These are phyloP conservation scores for Sitobion miscanthi DNA, from an alignment of 1,140 invertebrate genomes.

Conservation along the genomic window DNA sequence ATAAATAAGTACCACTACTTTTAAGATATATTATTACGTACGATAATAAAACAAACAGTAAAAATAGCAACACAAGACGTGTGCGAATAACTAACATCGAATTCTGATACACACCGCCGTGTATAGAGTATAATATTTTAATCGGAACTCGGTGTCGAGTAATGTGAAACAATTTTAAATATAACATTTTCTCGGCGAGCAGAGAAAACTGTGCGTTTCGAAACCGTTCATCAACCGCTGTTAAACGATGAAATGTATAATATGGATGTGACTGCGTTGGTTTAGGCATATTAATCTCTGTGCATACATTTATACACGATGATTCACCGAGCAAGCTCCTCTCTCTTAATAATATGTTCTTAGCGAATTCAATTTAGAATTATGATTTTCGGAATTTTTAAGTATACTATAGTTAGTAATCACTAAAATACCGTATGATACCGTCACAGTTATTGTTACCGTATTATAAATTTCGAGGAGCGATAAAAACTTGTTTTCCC, in stretches of 20 bases:
- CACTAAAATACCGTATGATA: too few relatives aligned
- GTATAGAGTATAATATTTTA: not conserved
- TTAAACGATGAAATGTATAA: not conserved
- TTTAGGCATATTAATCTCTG: not conserved
- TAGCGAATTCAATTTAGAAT: not conserved
- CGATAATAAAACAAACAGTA: not conserved
- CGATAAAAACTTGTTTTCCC: too few relatives aligned
- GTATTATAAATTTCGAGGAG: too few relatives aligned
- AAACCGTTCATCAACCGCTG: not conserved
- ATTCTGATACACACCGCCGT: not conserved
- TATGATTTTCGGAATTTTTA: too few relatives aligned
- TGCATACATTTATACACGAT: not conserved
- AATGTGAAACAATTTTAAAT: not conserved
- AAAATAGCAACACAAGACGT: not conserved
- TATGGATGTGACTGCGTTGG: not conserved
- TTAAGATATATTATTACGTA: not conserved
- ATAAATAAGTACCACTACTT: not conserved
- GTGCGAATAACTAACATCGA: not conserved
- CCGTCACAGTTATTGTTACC: too few relatives aligned
- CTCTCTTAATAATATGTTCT: not conserved
- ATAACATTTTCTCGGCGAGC: not conserved
- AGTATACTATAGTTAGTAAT: too few relatives aligned
- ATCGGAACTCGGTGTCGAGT: not conserved
- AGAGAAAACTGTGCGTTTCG: not conserved
- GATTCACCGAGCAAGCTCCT: not conserved